Conservation (phyloP, 2,113 vertebrate species). For the Zosterops japonicus region DNA sequence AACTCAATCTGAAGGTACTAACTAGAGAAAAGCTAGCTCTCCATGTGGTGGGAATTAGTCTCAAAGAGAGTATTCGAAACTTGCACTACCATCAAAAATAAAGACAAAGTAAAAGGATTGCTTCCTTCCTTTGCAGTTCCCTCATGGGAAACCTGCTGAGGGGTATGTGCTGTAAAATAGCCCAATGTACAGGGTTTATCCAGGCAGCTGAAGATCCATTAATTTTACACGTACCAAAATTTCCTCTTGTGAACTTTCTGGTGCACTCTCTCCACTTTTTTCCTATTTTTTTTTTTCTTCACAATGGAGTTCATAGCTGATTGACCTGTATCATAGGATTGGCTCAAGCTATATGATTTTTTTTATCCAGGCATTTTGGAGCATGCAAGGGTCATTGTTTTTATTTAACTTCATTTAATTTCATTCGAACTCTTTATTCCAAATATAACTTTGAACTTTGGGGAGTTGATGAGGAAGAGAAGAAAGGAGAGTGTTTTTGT, state of each 20-base stretch:
- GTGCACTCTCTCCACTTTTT: background rate
- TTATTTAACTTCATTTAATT: background rate
- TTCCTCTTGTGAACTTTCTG: background rate
- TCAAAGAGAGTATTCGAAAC: background rate
- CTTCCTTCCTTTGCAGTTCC: background rate
- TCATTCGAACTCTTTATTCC: background rate
- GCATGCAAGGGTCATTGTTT: background rate
- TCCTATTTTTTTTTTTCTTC: background rate
- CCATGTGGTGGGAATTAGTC: background rate
- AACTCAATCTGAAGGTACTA: background rate
- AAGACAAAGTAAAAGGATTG: background rate
- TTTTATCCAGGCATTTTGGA: background rate
- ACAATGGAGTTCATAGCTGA: background rate
- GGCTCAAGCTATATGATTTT: background rate
- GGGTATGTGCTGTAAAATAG: background rate
- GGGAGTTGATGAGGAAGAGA: background rate
- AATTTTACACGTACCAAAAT: background rate
- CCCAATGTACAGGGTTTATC: accelerated
- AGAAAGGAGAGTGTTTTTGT: background rate
- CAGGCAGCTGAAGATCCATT: background rate
- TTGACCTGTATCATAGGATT: background rate
- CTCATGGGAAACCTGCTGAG: background rate
- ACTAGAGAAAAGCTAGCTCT: background rate
- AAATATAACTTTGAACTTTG: background rate
- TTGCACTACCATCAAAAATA: background rate